Percentiles rank a stretch among this genome's conserved stretches.
Evolutionary conservation across 1,140 invertebrate species (phyloP).

Genomic region (Chelonus insularis): DNA sequence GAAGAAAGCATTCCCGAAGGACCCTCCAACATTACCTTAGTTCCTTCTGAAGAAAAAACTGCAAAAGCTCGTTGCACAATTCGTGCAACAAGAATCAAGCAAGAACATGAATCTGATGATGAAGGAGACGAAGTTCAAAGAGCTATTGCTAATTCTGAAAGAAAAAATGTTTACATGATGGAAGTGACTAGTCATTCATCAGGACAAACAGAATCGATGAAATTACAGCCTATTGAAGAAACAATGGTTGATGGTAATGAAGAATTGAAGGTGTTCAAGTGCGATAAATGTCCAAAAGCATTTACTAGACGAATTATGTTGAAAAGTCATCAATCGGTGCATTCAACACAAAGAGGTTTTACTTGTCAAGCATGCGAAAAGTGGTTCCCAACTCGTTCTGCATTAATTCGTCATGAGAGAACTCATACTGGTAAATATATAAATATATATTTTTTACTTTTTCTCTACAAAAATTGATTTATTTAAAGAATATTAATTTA

Average conservation of each 20-base stretch:
- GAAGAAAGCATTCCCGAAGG: conserved; percentile 52
- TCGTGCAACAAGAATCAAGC: conserved; percentile 54
- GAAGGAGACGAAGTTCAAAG: conserved; percentile 53
- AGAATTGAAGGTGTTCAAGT: conserved; percentile 62
- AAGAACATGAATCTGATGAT: conserved; percentile 58
- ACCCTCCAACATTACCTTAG: conserved; percentile 59
- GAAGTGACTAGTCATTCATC: conserved; percentile 45
- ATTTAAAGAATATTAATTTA: conserved; percentile 22
- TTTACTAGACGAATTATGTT: conserved; percentile 64
- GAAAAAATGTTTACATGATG: conserved; percentile 57
- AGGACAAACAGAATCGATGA: conserved; percentile 37
- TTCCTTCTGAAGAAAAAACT: conserved; percentile 51
- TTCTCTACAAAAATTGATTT: neutral
- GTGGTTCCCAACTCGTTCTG: conserved; percentile 79
- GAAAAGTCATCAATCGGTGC: conserved; percentile 66
- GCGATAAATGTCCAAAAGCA: conserved; percentile 62
- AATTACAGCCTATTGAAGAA: conserved; percentile 42
- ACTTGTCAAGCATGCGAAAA: conserved; percentile 74
- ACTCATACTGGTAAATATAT: conserved; percentile 66
- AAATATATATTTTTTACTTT: neutral
- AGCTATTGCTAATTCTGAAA: conserved; percentile 46
- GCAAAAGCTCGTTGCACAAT: conserved; percentile 58
- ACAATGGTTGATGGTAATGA: conserved; percentile 48
- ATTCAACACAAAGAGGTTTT: conserved; percentile 65
- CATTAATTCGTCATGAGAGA: conserved; percentile 75